A percentile compares a stretch with the other conserved stretches of the same genome.
phyloP scores from a whole-genome alignment of 2,888 invertebrate species.

The Ectemnius lituratus region DNA sequence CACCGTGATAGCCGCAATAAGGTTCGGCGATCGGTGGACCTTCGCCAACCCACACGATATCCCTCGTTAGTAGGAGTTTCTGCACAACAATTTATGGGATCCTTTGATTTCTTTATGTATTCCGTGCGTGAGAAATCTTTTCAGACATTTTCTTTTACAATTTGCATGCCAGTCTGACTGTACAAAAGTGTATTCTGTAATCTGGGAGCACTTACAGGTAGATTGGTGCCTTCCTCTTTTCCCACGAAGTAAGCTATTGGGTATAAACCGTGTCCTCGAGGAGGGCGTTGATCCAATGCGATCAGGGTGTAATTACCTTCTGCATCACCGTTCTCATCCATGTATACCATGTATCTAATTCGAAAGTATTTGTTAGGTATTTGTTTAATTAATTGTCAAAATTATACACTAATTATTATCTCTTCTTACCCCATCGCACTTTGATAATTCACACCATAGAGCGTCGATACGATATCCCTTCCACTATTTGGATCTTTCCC shows the following conservation, averaged over 20 bases:
- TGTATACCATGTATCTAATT: constrained; percentile 92
- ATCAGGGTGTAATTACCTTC: constrained; percentile 96
- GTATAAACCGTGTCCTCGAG: constrained; percentile 84
- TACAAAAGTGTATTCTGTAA: too few relatives aligned
- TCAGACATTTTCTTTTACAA: neutral
- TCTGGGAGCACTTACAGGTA: constrained; percentile 84
- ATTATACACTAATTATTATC: neutral
- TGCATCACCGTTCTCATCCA: constrained; percentile 95
- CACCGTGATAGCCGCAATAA: constrained; percentile 92
- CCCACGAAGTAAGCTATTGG: constrained; percentile 87
- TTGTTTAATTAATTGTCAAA: neutral
- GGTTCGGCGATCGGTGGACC: constrained; percentile 91
- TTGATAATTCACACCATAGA: constrained; percentile 88
- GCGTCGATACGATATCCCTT: constrained; percentile 86
- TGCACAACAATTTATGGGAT: constrained; percentile 71
- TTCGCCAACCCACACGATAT: constrained; percentile 88
- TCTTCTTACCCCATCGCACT: constrained; percentile 89
- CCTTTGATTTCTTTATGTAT: neutral
- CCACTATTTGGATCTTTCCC: constrained; percentile 88
- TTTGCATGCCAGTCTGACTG: too few relatives aligned
- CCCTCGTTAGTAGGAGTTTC: constrained; percentile 86
- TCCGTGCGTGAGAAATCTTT: neutral
- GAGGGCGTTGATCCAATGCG: constrained; percentile 71
- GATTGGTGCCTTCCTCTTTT: constrained; percentile 80
- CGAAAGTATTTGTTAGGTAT: constrained; percentile 25